phyloP scores from a whole-genome alignment of 37 sponge, comb jelly and placozoan genomes.

The Hormiphora californensis region DNA sequence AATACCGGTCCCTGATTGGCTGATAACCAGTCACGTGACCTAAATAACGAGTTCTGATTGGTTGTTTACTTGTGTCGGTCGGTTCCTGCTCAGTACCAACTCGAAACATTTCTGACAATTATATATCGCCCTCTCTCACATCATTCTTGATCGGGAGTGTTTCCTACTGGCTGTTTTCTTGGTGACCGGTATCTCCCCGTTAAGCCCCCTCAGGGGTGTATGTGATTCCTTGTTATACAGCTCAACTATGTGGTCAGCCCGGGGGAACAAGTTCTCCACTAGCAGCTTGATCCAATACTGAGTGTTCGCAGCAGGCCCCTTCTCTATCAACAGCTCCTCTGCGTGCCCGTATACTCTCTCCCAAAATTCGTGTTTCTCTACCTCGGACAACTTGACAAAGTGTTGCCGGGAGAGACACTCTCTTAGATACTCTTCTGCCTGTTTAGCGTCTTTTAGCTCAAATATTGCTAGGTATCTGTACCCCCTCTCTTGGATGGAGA shows the following conservation, averaged over 20 bases:
- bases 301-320: not conserved
- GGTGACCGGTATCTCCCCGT: not conserved
- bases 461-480: not conserved
- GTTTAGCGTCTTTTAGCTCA: not conserved
- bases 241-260: not conserved
- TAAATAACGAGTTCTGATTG: too few relatives aligned
- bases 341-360: not conserved
- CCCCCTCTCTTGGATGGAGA: slow-evolving; percentile 11
- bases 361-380: slow-evolving; percentile 17
- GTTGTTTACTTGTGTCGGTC: too few relatives aligned
- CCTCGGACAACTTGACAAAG: not conserved
- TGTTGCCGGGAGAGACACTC: not conserved
- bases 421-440: not conserved
- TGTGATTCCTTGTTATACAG: not conserved
- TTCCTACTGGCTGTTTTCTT: not conserved
- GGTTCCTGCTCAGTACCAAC: too few relatives aligned
- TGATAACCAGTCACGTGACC: too few relatives aligned
- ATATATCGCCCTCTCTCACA: too few relatives aligned
- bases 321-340: not conserved
- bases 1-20: too few relatives aligned
- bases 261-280: not conserved
- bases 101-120: too few relatives aligned
- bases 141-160: slow-evolving; percentile 10
- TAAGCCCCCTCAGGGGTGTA: not conserved
- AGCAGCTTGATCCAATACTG: not conserved